Percentiles rank a stretch among this genome's conserved stretches.
These are phyloP conservation scores for Neopipo cinnamomea DNA, from an alignment of 2,113 vertebrate genomes.

Conservation along the genomic window DNA sequence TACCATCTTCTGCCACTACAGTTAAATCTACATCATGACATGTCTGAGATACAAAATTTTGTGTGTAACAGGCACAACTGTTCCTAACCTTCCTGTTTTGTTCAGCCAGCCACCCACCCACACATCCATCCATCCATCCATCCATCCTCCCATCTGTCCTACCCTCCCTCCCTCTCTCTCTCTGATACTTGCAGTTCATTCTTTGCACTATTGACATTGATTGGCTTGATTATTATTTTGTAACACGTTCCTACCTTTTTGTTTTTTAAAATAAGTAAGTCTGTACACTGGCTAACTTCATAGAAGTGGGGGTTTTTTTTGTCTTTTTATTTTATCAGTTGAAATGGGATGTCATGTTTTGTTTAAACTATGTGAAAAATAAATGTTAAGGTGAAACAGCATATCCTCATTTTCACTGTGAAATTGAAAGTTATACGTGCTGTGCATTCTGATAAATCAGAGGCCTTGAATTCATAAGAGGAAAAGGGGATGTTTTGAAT, in stretches of 20 bases:
- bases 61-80: not conserved
- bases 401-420: not conserved
- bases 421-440: conserved; percentile 1
- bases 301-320: conserved; percentile 33
- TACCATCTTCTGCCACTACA: not conserved
- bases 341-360: conserved; percentile 51
- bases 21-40: not conserved
- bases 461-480: not conserved
- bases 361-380: conserved; percentile 65
- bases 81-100: not conserved
- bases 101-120: not conserved
- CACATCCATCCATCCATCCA: not conserved
- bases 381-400: conserved; percentile 60
- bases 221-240: conserved; percentile 60
- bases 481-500: not conserved
- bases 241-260: conserved; percentile 63
- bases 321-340: not conserved
- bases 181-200: not conserved
- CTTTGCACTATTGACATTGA: conserved; percentile 72
- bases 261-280: conserved; percentile 74
- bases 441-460: not conserved
- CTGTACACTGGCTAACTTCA: conserved; percentile 77
- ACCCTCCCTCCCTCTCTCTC: not conserved
- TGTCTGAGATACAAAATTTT: not conserved
- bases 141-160: not conserved